A percentile compares a stretch with the other conserved stretches of the same genome.
Evolutionary conservation across 1,140 invertebrate genomes (phyloP).

Genomic region (Anthonomus grandis): DNA sequence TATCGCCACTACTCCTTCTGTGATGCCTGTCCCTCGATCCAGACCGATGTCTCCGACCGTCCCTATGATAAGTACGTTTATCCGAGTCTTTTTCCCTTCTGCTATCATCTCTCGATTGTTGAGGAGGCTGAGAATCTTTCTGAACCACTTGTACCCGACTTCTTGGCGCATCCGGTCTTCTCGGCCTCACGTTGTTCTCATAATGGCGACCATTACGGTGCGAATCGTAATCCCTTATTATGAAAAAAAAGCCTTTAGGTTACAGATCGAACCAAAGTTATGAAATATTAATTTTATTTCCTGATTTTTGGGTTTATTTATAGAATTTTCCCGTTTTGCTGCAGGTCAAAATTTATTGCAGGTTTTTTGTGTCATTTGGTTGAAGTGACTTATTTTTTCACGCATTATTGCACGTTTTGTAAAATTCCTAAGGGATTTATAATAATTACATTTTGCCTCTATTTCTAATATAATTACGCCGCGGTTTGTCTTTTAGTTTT

Average conservation of each 20-base stretch:
- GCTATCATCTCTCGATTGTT: neutral
- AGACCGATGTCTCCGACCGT: neutral
- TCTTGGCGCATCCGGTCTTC: conserved; percentile 10
- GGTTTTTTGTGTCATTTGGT: too few relatives aligned
- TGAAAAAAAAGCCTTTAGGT: neutral
- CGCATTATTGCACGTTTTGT: too few relatives aligned
- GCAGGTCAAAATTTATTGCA: neutral
- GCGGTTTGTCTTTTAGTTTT: too few relatives aligned
- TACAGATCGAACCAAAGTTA: too few relatives aligned
- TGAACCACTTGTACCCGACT: conserved; percentile 18
- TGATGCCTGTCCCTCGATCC: conserved; percentile 3
- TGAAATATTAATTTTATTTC: too few relatives aligned
- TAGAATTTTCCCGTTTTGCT: too few relatives aligned
- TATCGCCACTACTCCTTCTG: neutral
- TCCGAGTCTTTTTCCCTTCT: conserved; percentile 1
- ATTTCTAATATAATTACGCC: too few relatives aligned
- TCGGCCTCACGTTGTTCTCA: conserved; percentile 15
- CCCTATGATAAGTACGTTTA: neutral
- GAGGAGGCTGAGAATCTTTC: neutral
- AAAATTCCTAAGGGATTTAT: too few relatives aligned
- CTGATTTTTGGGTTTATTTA: too few relatives aligned
- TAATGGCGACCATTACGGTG: conserved; percentile 10
- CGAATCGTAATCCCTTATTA: neutral
- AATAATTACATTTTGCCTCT: too few relatives aligned
- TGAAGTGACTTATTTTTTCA: too few relatives aligned